Base-by-base conservation (phyloP, 2,113 vertebrate genomes). In the Eleginops maclovinus region DNA sequence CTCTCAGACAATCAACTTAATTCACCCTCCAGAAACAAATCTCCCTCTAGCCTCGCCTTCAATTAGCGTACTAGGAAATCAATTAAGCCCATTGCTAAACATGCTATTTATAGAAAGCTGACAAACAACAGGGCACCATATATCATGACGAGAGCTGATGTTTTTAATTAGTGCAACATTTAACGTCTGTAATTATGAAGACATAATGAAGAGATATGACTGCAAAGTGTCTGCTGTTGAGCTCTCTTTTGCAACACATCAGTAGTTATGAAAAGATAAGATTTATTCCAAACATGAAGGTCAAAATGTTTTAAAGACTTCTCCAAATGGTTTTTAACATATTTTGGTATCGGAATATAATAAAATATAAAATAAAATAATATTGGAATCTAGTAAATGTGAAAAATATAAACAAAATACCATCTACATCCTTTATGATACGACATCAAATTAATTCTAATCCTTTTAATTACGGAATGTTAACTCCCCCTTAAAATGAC, bases 41-140 rank as follows among this genome's bases (percentile, higher is more conserved):
- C 80, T 82, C 72, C 67, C 69, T 46, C 64, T 51, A 26, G 73
- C 46, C 73, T 55, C 19, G 53, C 83, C 77, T 82, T 87, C 86
- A 88, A 85, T 90, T 83, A 86, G 50, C 67, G 16, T 71, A 77
- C 59, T 4, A 43, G 70, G 82, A 90, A 89, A 87, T 91, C 86
- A 87, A 84, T 91, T 83, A 77, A 66, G 51, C 61, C 58, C 24
- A 49, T 56, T 51, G 78, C 79, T 71, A 89, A 88, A 87, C 9
- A 49, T 82, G 61, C 74, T 86, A 91, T 90, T 84, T 89, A 89
- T 88, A 91, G 81, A 86, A 83, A 66, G 55, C 72, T 81, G 72
- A 79, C 72, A 87, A 91, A 88, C 75, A 85, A 84, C 71, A 76
- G 63, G 78, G 74, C 56, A 8, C 26, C 81, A 60, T 81, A 77